Conservation (phyloP, 2,888 invertebrate genomes). For the Diogma glabrata region DNA sequence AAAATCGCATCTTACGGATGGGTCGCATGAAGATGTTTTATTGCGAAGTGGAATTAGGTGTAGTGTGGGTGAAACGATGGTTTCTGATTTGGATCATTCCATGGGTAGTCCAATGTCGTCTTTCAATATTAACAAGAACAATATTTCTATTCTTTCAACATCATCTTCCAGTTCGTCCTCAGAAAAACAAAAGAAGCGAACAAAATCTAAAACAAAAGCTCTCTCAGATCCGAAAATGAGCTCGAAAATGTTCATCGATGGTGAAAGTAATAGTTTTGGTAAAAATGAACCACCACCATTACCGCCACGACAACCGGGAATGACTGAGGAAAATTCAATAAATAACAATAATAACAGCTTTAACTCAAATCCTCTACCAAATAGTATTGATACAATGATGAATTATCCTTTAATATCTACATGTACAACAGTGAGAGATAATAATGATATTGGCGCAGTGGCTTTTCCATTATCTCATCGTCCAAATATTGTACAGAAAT, state of each 20-base stretch:
- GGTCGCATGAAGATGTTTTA: constrained; percentile 13
- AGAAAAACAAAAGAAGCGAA: constrained; percentile 23
- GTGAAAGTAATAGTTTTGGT: constrained; percentile 28
- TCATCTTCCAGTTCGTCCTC: constrained; percentile 5
- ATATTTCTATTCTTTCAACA: not conserved
- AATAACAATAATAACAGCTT: constrained; percentile 8
- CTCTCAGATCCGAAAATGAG: constrained; percentile 38
- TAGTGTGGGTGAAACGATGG: constrained; percentile 22
- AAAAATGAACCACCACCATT: constrained; percentile 41
- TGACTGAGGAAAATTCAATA: constrained; percentile 27
- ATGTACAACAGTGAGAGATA: constrained; percentile 34
- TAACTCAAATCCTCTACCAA: constrained; percentile 26
- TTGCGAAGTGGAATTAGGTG: constrained; percentile 5
- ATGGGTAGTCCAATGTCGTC: constrained; percentile 7
- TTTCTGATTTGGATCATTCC: constrained; percentile 34
- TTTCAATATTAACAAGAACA: constrained; percentile 4
- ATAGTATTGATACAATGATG: constrained; percentile 33
- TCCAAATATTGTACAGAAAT: constrained; percentile 35
- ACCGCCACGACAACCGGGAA: constrained; percentile 45
- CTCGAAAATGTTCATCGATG: constrained; percentile 36
- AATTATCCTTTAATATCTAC: constrained; percentile 37
- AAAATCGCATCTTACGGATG: constrained; percentile 26
- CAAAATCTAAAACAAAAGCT: constrained; percentile 35
- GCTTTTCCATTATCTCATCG: constrained; percentile 35
- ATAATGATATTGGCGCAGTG: constrained; percentile 28